These are phyloP conservation scores for Gandaritis pyraliata DNA, from an alignment of 2,888 invertebrate species.

Conservation along the genomic window DNA sequence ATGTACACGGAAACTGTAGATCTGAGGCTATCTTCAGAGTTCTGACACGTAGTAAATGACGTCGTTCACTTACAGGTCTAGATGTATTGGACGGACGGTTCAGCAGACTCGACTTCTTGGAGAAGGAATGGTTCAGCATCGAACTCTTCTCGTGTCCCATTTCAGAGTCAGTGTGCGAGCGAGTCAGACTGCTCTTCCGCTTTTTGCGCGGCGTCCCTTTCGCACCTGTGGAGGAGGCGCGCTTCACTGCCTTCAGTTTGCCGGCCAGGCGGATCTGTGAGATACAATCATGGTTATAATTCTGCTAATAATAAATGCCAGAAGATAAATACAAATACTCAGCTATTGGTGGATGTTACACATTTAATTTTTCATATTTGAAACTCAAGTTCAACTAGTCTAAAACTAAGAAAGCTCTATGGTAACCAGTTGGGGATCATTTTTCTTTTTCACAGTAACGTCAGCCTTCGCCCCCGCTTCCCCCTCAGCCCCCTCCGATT, in stretches of 20 bases:
- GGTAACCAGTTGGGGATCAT: no score
- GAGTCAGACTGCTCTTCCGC: constrained; percentile 68
- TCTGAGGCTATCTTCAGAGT: no score
- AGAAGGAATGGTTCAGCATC: constrained; percentile 83
- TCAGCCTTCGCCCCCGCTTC: no score
- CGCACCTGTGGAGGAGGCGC: constrained; percentile 69
- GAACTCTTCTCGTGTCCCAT: constrained; percentile 82
- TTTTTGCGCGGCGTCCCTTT: constrained; percentile 78
- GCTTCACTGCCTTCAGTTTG: constrained; percentile 79
- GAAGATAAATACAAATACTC: no score
- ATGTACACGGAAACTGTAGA: no score
- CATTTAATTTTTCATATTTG: no score
- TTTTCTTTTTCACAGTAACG: no score
- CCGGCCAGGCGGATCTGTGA: constrained; percentile 78
- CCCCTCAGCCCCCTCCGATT: no score
- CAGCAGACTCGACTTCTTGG: constrained; percentile 83
- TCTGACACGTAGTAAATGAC: no score
- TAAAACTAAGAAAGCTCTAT: no score
- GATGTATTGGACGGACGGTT: constrained; percentile 88
- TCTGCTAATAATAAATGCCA: neutral
- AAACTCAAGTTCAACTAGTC: no score
- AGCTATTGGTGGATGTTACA: no score
- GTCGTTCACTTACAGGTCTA: constrained; percentile 86
- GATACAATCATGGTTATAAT: neutral
- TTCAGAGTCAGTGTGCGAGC: constrained; percentile 74